Percentiles rank a stretch among this genome's conserved stretches.
Evolutionary conservation across 2,888 invertebrate species (phyloP).

Genomic region (Ennomos quercinarius): DNA sequence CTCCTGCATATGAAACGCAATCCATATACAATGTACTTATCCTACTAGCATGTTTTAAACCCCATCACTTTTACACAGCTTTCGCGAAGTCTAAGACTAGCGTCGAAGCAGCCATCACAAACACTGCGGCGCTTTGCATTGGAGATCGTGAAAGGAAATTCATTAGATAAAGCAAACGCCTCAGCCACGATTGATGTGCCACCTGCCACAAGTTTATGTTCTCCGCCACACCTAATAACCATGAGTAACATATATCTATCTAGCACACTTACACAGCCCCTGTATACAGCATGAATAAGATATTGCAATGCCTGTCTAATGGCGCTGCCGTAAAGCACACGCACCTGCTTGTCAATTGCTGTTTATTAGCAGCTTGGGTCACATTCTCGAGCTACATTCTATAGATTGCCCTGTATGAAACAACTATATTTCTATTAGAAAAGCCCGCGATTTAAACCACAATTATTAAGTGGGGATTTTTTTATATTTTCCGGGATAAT

Average conservation of each 20-base stretch:
- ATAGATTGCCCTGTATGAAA: constrained; percentile 3
- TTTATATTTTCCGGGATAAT: too few species aligned
- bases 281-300: constrained; percentile 23
- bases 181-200: constrained; percentile 45
- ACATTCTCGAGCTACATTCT: constrained; percentile 9
- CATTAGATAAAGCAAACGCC: constrained; percentile 37
- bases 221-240: constrained; percentile 44
- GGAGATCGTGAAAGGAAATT: constrained; percentile 36
- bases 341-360: constrained; percentile 31
- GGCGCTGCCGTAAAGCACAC: constrained; percentile 42
- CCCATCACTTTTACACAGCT: neutral
- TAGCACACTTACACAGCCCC: constrained; percentile 15
- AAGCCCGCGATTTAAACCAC: too few species aligned
- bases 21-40: too few species aligned
- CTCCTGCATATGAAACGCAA: too few species aligned
- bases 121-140: constrained; percentile 33
- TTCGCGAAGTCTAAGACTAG: constrained; percentile 1
- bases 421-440: too few species aligned
- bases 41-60: too few species aligned
- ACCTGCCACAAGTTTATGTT: constrained; percentile 55
- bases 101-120: constrained; percentile 1
- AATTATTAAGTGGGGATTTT: too few species aligned
- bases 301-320: constrained; percentile 46
- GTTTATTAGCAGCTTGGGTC: constrained; percentile 37
- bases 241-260: constrained; percentile 44